These are phyloP conservation scores for Nerophis ophidion DNA, from an alignment of 2,113 vertebrate genomes.

Conservation along the genomic window DNA sequence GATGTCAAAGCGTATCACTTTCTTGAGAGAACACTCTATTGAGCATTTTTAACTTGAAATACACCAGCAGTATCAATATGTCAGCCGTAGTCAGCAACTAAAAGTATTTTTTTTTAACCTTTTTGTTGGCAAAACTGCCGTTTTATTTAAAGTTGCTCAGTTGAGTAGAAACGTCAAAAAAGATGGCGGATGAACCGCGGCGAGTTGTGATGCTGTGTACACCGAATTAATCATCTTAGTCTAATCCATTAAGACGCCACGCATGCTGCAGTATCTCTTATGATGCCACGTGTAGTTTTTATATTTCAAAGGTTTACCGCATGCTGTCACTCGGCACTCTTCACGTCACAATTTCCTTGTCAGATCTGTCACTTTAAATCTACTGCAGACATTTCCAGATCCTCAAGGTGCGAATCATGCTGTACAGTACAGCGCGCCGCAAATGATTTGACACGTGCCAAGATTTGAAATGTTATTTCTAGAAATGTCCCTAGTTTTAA, in stretches of 20 bases:
- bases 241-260: conserved; percentile 33
- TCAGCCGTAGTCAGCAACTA: too few relatives aligned
- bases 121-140: background rate
- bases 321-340: conserved; percentile 46
- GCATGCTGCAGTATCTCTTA: conserved; percentile 16
- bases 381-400: conserved; percentile 20
- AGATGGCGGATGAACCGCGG: conserved; percentile 11
- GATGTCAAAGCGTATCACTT: too few relatives aligned
- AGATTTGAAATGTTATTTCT: too few relatives aligned
- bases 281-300: conserved; percentile 23
- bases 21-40: too few relatives aligned
- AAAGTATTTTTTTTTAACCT: too few relatives aligned
- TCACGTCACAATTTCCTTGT: conserved; percentile 45
- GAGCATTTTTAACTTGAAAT: too few relatives aligned
- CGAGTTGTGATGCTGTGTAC: conserved; percentile 22
- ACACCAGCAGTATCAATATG: too few relatives aligned
- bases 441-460: too few relatives aligned
- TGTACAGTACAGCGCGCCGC: background rate
- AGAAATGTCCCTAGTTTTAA: too few relatives aligned
- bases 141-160: background rate
- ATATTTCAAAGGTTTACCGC: conserved; percentile 23
- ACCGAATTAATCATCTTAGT: conserved; percentile 28
- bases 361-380: conserved; percentile 47
- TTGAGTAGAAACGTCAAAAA: conserved; percentile 8
- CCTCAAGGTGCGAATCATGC: conserved; percentile 13